These are phyloP conservation scores for Scaptomyza hsui DNA, from an alignment of 1,140 invertebrate genomes.

Conservation along the genomic window DNA sequence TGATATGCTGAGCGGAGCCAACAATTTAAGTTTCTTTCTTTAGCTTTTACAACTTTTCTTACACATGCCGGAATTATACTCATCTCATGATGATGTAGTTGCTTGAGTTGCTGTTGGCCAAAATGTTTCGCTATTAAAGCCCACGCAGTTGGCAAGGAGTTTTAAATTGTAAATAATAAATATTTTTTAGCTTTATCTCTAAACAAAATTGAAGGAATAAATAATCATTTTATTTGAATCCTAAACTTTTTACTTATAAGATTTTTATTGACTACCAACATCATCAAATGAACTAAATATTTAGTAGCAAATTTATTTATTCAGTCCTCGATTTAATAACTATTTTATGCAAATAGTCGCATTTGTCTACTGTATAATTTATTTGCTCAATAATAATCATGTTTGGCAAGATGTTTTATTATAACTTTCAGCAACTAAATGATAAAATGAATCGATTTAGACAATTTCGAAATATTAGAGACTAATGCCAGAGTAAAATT, in stretches of 20 bases:
- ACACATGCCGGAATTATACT: not conserved
- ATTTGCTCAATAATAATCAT: not conserved
- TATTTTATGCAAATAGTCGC: not conserved
- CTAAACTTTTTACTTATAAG: no score
- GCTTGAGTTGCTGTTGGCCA: not conserved
- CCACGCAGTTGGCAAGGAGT: not conserved
- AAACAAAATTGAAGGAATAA: no score
- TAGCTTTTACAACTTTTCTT: not conserved
- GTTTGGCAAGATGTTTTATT: not conserved
- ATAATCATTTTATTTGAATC: no score
- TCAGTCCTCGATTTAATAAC: not conserved
- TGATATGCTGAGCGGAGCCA: not conserved
- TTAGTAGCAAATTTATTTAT: not conserved
- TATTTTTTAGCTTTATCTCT: no score
- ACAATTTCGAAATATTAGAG: not conserved
- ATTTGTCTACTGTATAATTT: not conserved
- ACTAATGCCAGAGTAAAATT: not conserved
- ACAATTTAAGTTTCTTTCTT: conserved; percentile 9
- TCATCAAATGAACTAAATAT: no score
- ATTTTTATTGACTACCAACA: no score
- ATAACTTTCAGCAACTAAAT: not conserved
- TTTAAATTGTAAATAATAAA: not conserved
- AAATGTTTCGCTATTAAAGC: not conserved
- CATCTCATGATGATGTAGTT: conserved; percentile 6
- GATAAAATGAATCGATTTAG: not conserved